phyloP scores from a whole-genome alignment of 2,888 invertebrate genomes.

The Phymatocera aterrima region DNA sequence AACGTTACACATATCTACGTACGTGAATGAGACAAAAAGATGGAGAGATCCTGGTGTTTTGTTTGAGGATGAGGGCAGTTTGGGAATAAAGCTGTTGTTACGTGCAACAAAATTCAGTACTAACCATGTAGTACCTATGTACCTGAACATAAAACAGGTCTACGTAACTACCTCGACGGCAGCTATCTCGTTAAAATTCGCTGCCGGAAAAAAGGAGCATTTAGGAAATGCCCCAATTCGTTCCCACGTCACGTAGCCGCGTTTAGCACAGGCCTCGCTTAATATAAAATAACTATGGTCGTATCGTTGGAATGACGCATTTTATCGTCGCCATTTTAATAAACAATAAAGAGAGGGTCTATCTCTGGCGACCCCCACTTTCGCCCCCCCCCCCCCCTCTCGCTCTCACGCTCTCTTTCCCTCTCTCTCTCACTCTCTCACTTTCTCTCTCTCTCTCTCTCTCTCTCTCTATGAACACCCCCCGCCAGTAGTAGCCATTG shows the following conservation, averaged over 20 bases:
- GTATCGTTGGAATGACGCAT: conserved; percentile 50
- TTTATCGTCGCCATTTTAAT: conserved; percentile 55
- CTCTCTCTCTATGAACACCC: background rate
- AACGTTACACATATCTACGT: no score
- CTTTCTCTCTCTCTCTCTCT: background rate
- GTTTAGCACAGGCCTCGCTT: conserved; percentile 53
- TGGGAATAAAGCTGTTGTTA: conserved; percentile 25
- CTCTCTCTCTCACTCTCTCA: background rate
- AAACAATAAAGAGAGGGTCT: conserved; percentile 56
- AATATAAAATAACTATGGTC: conserved; percentile 58
- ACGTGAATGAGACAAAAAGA: background rate
- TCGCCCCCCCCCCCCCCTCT: background rate
- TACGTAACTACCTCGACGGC: conserved; percentile 27
- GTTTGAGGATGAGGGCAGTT: background rate
- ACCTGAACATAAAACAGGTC: conserved; percentile 32
- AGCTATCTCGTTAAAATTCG: conserved; percentile 62
- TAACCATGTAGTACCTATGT: conserved; percentile 33
- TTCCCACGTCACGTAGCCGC: conserved; percentile 61
- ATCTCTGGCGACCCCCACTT: conserved; percentile 28
- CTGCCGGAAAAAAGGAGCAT: conserved; percentile 40
- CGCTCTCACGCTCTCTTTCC: background rate
- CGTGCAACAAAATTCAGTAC: conserved; percentile 28
- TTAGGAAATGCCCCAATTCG: conserved; percentile 59
- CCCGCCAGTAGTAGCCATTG: conserved; percentile 12
- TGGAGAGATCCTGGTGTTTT: background rate